These are phyloP conservation scores for Scrobipalpa costella DNA, from an alignment of 2,888 invertebrate genomes.

Conservation along the genomic window DNA sequence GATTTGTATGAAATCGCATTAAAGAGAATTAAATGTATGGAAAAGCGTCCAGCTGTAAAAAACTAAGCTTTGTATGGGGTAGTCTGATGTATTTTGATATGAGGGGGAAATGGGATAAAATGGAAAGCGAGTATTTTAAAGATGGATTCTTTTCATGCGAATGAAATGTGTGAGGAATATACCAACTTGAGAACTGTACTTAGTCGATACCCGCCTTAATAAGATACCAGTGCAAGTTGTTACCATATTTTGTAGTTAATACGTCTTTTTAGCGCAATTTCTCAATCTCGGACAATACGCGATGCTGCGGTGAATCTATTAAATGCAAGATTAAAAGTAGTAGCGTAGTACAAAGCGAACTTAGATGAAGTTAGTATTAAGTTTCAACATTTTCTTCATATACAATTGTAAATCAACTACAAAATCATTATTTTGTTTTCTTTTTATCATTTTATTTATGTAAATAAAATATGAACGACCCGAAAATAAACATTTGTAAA, in stretches of 20 bases:
- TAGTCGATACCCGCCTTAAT: slow-evolving; percentile 20
- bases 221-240: slow-evolving; percentile 41
- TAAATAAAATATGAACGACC: slow-evolving; percentile 65
- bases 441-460: slow-evolving; percentile 61
- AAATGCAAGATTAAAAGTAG: slow-evolving; percentile 57
- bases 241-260: slow-evolving; percentile 41
- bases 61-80: not conserved
- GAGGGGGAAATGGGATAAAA: not conserved
- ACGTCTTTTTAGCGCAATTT: slow-evolving; percentile 36
- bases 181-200: not conserved
- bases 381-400: slow-evolving; percentile 42
- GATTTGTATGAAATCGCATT: not conserved
- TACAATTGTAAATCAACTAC: slow-evolving; percentile 47
- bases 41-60: not conserved
- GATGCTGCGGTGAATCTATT: slow-evolving; percentile 64
- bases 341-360: slow-evolving; percentile 50
- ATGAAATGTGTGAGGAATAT: not conserved
- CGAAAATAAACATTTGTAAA: slow-evolving; percentile 50
- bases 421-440: slow-evolving; percentile 49
- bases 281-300: slow-evolving; percentile 58
- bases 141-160: slow-evolving; percentile 1
- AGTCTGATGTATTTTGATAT: slow-evolving; percentile 8
- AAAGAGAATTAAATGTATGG: not conserved
- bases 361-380: slow-evolving; percentile 61
- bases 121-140: not conserved